A percentile compares a stretch with the other conserved stretches of the same genome.
These are phyloP conservation scores for Narcine bancroftii DNA, from an alignment of 2,113 vertebrate species.

Conservation along the genomic window DNA sequence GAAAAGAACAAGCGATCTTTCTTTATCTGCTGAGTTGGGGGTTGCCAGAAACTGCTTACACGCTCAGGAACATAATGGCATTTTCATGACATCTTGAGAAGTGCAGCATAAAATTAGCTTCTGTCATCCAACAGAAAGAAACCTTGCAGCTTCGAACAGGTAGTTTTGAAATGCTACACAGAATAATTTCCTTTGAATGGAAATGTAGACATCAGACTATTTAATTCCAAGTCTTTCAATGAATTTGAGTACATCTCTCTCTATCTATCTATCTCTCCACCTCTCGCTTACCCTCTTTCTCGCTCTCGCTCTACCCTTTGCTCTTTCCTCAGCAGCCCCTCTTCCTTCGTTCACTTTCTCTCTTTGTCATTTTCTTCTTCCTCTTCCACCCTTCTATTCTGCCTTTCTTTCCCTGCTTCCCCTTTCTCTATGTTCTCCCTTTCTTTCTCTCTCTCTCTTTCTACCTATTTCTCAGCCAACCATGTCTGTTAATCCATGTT, in stretches of 20 bases:
- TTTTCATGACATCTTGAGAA: slow-evolving; percentile 1
- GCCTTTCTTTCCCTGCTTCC: no score
- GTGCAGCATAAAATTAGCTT: slow-evolving; percentile 19
- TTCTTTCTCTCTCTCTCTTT: not conserved
- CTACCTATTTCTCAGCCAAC: no score
- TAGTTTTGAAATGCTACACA: not conserved
- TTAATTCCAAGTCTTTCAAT: not conserved
- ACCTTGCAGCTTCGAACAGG: not conserved
- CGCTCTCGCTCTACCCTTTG: no score
- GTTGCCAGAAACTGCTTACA: not conserved
- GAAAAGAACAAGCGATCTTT: not conserved
- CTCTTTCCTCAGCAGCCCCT: not conserved
- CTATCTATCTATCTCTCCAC: no score
- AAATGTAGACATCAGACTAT: not conserved
- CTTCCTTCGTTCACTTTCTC: not conserved
- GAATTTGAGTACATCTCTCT: not conserved
- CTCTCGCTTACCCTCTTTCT: no score
- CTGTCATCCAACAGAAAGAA: not conserved
- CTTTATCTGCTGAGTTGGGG: not conserved
- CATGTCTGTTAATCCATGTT: no score
- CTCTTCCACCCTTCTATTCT: no score
- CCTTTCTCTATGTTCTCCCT: not conserved
- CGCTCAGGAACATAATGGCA: not conserved
- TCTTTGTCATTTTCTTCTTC: no score
- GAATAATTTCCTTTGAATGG: not conserved